Conservation (phyloP, 2,113 vertebrate species). For the Sclerurus mexicanus region DNA sequence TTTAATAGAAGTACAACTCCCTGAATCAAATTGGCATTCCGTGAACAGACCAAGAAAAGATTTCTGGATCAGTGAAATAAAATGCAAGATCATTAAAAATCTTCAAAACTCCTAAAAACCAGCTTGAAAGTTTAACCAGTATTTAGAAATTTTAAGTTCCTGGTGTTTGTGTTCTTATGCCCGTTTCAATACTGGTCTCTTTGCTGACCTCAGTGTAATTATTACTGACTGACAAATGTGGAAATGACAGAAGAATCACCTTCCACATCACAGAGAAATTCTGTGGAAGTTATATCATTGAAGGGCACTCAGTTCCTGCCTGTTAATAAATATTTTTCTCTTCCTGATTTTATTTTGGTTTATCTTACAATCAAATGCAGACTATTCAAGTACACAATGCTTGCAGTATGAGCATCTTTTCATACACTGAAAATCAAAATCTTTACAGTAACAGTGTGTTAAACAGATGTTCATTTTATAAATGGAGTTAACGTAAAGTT, state of each 20-base stretch:
- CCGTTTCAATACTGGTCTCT: background rate
- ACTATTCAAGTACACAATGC: background rate
- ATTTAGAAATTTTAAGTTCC: background rate
- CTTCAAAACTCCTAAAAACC: background rate
- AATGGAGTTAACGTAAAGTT: background rate
- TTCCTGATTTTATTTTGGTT: slow-evolving; percentile 8
- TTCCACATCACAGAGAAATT: background rate
- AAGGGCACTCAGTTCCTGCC: background rate
- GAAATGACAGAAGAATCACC: background rate
- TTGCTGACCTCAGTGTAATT: background rate
- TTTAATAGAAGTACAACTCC: background rate
- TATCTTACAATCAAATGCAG: background rate
- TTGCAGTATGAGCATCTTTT: background rate
- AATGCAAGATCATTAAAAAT: background rate
- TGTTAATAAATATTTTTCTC: background rate
- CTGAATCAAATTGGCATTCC: background rate
- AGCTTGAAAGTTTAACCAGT: background rate
- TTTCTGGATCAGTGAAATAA: background rate
- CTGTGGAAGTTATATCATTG: background rate
- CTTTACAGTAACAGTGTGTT: background rate
- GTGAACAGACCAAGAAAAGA: background rate
- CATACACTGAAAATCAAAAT: background rate
- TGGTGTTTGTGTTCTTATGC: background rate
- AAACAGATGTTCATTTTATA: background rate
- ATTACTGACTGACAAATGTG: background rate